A percentile compares a stretch with the other conserved stretches of the same genome.
Conservation (phyloP, 2,113 vertebrate species). For the Helogale parvula region DNA sequence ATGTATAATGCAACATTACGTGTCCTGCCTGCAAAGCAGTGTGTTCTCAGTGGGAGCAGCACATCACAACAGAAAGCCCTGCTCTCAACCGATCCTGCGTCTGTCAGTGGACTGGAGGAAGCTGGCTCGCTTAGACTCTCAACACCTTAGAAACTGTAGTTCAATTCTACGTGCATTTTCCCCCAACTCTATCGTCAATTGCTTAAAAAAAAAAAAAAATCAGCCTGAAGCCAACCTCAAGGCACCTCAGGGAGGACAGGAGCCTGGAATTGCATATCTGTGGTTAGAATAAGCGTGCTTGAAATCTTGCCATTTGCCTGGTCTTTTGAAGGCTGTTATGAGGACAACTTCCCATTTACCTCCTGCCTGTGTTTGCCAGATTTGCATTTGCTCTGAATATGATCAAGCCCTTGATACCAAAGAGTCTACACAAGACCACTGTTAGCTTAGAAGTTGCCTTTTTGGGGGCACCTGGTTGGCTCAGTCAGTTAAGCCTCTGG, state of each 20-base stretch:
- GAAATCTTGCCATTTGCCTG: neutral
- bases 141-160: neutral
- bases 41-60: constrained; percentile 45
- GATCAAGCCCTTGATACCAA: neutral
- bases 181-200: constrained; percentile 5
- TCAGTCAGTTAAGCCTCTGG: too few species aligned
- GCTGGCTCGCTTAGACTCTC: neutral
- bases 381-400: neutral
- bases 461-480: neutral
- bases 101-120: constrained; percentile 6
- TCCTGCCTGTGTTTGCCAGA: neutral
- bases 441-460: neutral
- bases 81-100: neutral
- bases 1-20: neutral
- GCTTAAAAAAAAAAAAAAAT: constrained; percentile 26
- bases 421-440: neutral
- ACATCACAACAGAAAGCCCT: neutral
- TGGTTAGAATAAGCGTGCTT: neutral
- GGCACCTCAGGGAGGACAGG: neutral
- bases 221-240: neutral
- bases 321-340: neutral
- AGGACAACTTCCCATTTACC: neutral
- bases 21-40: constrained; percentile 31
- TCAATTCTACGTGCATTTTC: neutral
- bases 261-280: neutral